Percentiles rank a stretch among this genome's conserved stretches.
Conservation (phyloP, 2,113 vertebrate genomes). For the Lepisosteus osseus region DNA sequence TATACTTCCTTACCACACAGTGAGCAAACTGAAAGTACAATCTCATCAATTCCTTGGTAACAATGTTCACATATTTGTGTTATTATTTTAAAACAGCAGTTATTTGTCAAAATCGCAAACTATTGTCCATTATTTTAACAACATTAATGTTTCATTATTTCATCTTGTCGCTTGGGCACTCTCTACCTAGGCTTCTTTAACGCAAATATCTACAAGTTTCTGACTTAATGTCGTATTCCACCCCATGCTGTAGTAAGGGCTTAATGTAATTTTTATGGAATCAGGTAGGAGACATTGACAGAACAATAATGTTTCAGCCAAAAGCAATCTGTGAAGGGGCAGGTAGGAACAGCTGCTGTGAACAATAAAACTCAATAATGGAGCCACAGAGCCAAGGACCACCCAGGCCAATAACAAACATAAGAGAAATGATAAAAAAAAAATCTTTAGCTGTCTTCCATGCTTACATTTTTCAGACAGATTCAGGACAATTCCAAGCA, state of each 20-base stretch:
- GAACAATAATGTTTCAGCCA: slow-evolving; percentile 1
- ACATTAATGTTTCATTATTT: too few species aligned
- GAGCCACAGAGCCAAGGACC: neutral
- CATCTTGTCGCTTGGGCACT: too few species aligned
- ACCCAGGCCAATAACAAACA: neutral
- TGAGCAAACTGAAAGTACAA: too few species aligned
- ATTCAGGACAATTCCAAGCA: too few species aligned
- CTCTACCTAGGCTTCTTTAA: neutral
- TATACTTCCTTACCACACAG: too few species aligned
- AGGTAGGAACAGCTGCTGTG: neutral
- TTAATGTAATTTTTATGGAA: slow-evolving; percentile 14
- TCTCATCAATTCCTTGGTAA: too few species aligned
- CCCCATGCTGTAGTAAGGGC: slow-evolving; percentile 1
- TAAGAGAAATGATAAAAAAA: neutral
- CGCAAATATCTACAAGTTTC: neutral
- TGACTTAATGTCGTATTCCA: neutral
- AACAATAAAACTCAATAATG: slow-evolving; percentile 22
- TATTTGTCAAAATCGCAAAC: too few species aligned
- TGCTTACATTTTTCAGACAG: too few species aligned
- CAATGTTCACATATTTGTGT: too few species aligned
- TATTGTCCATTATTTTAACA: too few species aligned
- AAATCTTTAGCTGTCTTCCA: too few species aligned
- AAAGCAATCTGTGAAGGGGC: neutral
- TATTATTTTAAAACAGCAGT: too few species aligned
- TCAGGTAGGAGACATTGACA: neutral